Evolutionary conservation across 1,140 invertebrate species (phyloP).

Genomic region (Papilio glaucus): DNA sequence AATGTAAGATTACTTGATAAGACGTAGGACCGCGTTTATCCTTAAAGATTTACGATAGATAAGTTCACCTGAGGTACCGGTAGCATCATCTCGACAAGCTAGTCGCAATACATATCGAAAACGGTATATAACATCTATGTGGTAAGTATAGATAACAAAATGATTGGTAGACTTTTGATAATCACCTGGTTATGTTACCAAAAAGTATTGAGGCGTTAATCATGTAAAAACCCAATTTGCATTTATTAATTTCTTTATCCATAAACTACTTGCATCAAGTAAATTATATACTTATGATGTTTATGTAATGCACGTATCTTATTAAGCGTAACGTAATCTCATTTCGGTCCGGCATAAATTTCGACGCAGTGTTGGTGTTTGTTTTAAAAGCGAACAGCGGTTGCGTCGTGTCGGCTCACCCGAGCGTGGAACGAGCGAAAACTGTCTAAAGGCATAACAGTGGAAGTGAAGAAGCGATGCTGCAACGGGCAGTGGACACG

Average conservation of each 20-base stretch:
- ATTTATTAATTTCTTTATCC: background rate
- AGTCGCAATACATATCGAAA: no score
- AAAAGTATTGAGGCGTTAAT: background rate
- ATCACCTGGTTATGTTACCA: background rate
- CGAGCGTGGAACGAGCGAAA: conserved; percentile 66
- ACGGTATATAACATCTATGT: no score
- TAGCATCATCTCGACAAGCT: no score
- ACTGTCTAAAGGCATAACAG: conserved; percentile 72
- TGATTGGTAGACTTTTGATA: no score
- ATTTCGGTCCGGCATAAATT: conserved; percentile 3
- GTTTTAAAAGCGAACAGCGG: conserved; percentile 11
- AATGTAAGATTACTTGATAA: background rate
- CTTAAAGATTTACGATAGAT: no score
- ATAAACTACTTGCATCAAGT: background rate
- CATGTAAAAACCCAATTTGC: background rate
- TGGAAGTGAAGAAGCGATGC: conserved; percentile 67
- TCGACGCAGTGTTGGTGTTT: conserved; percentile 4
- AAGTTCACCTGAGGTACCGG: no score
- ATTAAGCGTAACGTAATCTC: background rate
- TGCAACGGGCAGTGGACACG: conserved; percentile 72
- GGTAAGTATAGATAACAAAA: background rate
- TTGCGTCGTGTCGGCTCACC: conserved; percentile 51
- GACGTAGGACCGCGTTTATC: background rate
- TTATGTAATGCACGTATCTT: background rate
- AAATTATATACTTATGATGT: background rate